phyloP scores from a whole-genome alignment of 2,797 vertebrate genomes.

The Simalia tracyae region DNA sequence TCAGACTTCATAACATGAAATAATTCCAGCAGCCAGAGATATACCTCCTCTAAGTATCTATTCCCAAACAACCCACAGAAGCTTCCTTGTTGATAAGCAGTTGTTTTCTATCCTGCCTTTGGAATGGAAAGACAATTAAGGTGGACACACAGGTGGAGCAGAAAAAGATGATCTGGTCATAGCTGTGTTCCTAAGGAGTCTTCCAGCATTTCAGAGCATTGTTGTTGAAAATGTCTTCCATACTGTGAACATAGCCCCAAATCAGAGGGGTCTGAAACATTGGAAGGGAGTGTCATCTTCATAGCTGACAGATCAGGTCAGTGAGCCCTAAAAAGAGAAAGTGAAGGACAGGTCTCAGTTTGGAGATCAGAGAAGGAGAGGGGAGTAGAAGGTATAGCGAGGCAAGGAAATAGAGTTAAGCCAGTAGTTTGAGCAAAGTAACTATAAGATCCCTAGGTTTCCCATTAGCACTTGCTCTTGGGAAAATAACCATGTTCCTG shows the following conservation, averaged over 20 bases:
- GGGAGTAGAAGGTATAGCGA: background rate
- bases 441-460: background rate
- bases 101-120: conserved; percentile 67
- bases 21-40: conserved; percentile 67
- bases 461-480: too few relatives aligned
- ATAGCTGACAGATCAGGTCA: background rate
- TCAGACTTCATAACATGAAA: conserved; percentile 43
- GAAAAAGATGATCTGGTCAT: background rate
- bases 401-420: background rate
- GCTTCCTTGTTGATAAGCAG: conserved; percentile 59
- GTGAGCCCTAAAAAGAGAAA: background rate
- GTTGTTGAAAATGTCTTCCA: background rate
- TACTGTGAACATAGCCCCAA: background rate
- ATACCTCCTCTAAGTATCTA: conserved; percentile 60
- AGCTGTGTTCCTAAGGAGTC: background rate
- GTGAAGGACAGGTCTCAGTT: background rate
- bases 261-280: background rate
- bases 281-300: background rate
- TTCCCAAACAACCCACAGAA: conserved; percentile 34
- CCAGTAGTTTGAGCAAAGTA: background rate
- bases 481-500: background rate
- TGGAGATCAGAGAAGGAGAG: background rate
- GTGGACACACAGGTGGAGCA: background rate
- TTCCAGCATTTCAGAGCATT: background rate
- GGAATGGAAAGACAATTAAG: background rate